Conservation (phyloP, 2,888 invertebrate genomes). For the Carpatolechia fugitivella region DNA sequence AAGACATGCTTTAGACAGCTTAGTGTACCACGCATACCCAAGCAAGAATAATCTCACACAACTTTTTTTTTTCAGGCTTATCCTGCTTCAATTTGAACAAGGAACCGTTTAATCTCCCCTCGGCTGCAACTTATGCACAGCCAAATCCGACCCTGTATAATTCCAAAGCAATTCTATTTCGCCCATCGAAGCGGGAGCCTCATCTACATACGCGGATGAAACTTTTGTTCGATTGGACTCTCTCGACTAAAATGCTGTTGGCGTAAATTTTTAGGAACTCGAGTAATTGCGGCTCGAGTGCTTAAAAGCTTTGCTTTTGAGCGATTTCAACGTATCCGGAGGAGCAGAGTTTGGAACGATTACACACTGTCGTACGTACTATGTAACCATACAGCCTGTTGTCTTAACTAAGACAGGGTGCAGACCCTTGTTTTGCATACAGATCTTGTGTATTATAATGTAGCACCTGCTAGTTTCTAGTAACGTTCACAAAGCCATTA, state of each 20-base stretch:
- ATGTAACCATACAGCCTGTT: too few species aligned
- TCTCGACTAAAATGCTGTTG: constrained; percentile 40
- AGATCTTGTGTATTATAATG: too few species aligned
- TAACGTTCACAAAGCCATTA: constrained; percentile 13
- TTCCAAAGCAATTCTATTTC: neutral
- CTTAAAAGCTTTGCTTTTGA: constrained; percentile 61
- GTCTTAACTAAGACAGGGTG: neutral
- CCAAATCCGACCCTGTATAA: neutral
- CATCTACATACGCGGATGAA: constrained; percentile 45
- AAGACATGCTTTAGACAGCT: neutral
- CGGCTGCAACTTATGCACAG: neutral
- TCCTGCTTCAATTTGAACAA: neutral
- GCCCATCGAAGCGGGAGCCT: constrained; percentile 27
- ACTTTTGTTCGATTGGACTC: constrained; percentile 46
- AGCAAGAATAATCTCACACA: neutral
- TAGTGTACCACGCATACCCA: neutral
- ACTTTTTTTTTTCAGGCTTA: neutral
- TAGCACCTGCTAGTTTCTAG: neutral
- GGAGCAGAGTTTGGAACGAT: neutral
- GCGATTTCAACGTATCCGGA: constrained; percentile 28
- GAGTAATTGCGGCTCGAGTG: constrained; percentile 58
- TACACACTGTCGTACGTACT: too few species aligned
- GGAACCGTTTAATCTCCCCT: neutral
- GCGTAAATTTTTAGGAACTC: constrained; percentile 46
- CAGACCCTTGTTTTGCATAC: too few species aligned